Evolutionary conservation across 2,888 invertebrate genomes (phyloP), one percentile per base, ranked within the genome.

Genomic region (Gibbula magus): DNA sequence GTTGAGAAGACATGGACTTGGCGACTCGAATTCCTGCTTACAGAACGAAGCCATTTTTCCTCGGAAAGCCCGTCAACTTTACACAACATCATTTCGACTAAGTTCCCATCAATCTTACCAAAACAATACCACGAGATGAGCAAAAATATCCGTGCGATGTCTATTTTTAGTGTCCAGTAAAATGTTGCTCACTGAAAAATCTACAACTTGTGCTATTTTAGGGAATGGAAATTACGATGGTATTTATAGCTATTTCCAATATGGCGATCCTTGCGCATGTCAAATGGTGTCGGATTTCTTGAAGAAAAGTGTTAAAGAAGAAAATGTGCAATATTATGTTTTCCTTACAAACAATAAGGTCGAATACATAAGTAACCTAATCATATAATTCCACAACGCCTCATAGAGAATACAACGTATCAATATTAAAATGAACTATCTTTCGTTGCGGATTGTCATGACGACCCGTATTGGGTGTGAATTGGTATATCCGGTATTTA

Each of bases 141-240:
- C 84, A 86, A 86, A 88, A 88, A 88, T 89, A 89, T 87, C 86
- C 83, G 84, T 84, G 82, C 84, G 81, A 88, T 86, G 87, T 88
- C 91, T 91, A 91, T 91, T 91, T 91, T 90, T 91, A 91, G 90
- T 90, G 87, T 88, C 91, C 91, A 91, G 90, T 91, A 87, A 88
- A 87, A 88, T 89, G 86, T 86, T 82, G 86, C 84, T 85, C 84
- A 82, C 79, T 85, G 61, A 84, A 86, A 87, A 86, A 84, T 85
- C 85, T 86, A 79, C 86, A 85, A 86, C 84, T 85, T 85, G 87
- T 85, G 86, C 89, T 89, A 89, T 89, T 89, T 89, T 89, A 82
- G 84, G 87, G 84, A 85, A 86, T 85, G 89, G 89, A 89, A 89
- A 89, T 86, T 85, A 87, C 87, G 78, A 78, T 82, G 85, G 86